Evolutionary conservation across 2,888 invertebrate species (phyloP), one percentile per base, ranked within the genome.

Genomic region (Therioaphis trifolii): DNA sequence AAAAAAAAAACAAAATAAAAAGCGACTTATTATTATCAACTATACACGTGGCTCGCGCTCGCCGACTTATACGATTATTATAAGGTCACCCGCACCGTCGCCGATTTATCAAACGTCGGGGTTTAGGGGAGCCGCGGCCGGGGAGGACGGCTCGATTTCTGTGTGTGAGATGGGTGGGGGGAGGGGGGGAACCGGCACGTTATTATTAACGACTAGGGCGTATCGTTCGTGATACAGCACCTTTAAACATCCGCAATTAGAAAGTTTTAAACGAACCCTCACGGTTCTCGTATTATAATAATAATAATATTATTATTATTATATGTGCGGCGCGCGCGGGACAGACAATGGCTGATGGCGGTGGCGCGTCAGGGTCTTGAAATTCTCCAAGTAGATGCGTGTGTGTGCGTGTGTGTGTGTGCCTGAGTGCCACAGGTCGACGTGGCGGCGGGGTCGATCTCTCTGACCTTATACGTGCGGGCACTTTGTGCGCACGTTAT

Each of bases 241-340:
- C 79, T 82, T 63, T 63, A 63, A 72, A 82, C 72, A 82, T 72
- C 72, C 80, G 71, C 80, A 82, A 82, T 82, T 82, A 82, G 80
- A 82, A 82, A 82, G 80, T 82, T 82, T 82, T 72, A 72, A 82
- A 63, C 72, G 80, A 82, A 72, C 80, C 72, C 46, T 82, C 79
- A 61, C 71, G n/a, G n/a, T n/a, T n/a, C 55, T 71, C 79, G 71
- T 61, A 71, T 58, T n/a, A n/a, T n/a, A n/a, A n/a, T n/a, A n/a
- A n/a, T n/a, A n/a, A n/a, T n/a, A n/a, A n/a, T n/a, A n/a, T n/a
- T n/a, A n/a, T n/a, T n/a, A n/a, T n/a, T n/a, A n/a, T n/a, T n/a
- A n/a, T n/a, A n/a, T n/a, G n/a, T n/a, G n/a, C n/a, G n/a, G n/a
- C n/a, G n/a, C n/a, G n/a, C n/a, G n/a, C n/a, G n/a, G n/a, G n/a